phyloP scores from a whole-genome alignment of 2,113 vertebrate species.

The Poeciliopsis occidentalis region DNA sequence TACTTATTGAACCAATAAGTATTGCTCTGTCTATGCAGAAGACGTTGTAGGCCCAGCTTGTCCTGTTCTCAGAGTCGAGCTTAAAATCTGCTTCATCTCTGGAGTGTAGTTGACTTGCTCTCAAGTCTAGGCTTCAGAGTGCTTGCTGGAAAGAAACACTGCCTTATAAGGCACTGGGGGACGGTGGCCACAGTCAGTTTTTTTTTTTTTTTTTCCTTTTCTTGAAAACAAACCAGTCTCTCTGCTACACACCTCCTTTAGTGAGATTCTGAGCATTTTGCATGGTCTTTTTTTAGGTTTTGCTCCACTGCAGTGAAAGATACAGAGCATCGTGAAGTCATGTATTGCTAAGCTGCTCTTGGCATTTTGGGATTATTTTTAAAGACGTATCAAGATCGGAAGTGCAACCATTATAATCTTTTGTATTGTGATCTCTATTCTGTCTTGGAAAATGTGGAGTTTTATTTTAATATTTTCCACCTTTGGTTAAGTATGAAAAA shows the following conservation, averaged over 20 bases:
- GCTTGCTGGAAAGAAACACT: slow-evolving; percentile 80
- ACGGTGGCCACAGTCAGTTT: slow-evolving; percentile 74
- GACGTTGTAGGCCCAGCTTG: slow-evolving; percentile 34
- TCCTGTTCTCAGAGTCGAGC: slow-evolving; percentile 32
- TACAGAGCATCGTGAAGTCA: not conserved
- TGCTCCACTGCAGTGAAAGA: slow-evolving; percentile 58
- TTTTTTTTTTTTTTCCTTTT: slow-evolving; percentile 55
- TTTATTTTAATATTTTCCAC: not conserved
- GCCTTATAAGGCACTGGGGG: slow-evolving; percentile 83
- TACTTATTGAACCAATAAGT: slow-evolving; percentile 4
- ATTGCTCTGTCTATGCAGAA: slow-evolving; percentile 3
- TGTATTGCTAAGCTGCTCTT: not conserved
- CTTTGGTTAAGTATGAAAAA: not conserved
- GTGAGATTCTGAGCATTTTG: slow-evolving; percentile 50
- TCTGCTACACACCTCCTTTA: slow-evolving; percentile 70
- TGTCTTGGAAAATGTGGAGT: not conserved
- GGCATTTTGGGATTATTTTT: not conserved
- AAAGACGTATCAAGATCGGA: not conserved
- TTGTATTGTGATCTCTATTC: not conserved
- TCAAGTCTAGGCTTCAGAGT: slow-evolving; percentile 52
- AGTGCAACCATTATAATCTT: not conserved
- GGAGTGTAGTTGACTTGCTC: slow-evolving; percentile 56
- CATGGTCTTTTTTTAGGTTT: slow-evolving; percentile 47
- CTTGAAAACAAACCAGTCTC: slow-evolving; percentile 72
- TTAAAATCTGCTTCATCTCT: slow-evolving; percentile 51